Evolutionary conservation across 2,113 vertebrate species (phyloP).

Genomic region (Albula goreensis): DNA sequence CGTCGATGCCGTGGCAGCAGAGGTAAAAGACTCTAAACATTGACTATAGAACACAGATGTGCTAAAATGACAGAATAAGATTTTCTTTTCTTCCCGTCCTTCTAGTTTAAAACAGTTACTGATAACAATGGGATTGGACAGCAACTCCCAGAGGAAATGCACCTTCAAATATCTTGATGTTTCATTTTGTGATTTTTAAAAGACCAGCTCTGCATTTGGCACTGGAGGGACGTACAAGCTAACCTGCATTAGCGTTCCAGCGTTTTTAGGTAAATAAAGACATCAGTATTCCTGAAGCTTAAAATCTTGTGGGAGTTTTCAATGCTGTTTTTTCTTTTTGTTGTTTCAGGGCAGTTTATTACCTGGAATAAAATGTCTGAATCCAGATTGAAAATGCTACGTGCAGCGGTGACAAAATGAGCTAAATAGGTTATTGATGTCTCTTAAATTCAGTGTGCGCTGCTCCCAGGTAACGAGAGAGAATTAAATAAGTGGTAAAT

Average conservation of each 20-base stretch:
- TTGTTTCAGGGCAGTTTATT: neutral
- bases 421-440: neutral
- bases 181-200: neutral
- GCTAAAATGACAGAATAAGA: neutral
- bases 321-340: neutral
- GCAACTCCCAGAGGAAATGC: neutral
- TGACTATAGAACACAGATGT: neutral
- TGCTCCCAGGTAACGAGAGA: no score
- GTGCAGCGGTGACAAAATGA: neutral
- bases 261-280: neutral
- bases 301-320: neutral
- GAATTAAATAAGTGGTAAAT: neutral
- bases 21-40: neutral
- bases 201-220: neutral
- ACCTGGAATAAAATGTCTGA: neutral
- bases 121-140: neutral
- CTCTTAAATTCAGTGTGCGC: neutral
- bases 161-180: neutral
- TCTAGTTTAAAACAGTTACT: neutral
- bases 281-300: neutral
- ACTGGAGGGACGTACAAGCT: neutral
- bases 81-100: neutral
- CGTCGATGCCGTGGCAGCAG: neutral
- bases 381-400: neutral
- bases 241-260: neutral